phyloP scores from a whole-genome alignment of 2,888 invertebrate genomes.

The Ptychoptera contaminata region DNA sequence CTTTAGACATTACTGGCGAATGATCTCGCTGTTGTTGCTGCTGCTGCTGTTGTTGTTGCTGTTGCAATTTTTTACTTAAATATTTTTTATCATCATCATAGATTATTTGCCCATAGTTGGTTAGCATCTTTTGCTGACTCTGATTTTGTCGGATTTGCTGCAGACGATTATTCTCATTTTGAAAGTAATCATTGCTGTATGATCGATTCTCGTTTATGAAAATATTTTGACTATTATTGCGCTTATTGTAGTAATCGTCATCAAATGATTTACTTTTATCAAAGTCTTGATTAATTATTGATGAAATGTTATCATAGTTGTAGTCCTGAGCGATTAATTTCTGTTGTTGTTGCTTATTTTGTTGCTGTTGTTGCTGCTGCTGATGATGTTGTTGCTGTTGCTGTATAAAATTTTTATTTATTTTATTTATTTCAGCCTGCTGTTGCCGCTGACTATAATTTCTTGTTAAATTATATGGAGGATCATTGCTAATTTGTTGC shows the following conservation, averaged over 20 bases:
- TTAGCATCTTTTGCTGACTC: neutral
- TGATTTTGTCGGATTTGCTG: conserved; percentile 21
- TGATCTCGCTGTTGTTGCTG: conserved; percentile 17
- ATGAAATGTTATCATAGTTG: conserved; percentile 8
- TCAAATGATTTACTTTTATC: conserved; percentile 30
- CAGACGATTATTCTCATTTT: conserved; percentile 26
- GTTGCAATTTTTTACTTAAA: conserved; percentile 1
- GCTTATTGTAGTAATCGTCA: conserved; percentile 21
- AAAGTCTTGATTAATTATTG: conserved; percentile 18
- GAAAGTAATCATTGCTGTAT: conserved; percentile 18
- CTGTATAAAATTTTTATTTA: neutral
- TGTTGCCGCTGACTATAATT: too few species aligned
- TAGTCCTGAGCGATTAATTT: neutral
- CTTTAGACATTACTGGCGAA: neutral
- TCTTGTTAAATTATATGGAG: too few species aligned
- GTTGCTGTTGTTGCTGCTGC: neutral
- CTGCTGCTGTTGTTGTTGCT: conserved; percentile 14
- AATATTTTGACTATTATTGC: conserved; percentile 9
- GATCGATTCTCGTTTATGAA: conserved; percentile 8
- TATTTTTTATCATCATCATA: neutral
- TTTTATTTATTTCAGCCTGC: too few species aligned
- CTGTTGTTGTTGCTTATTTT: conserved; percentile 1
- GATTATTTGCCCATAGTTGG: neutral
- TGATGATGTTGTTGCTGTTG: conserved; percentile 2
- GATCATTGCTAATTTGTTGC: conserved; percentile 1